Evolutionary conservation across 2,888 invertebrate genomes (phyloP).

Genomic region (Vesta saturnalis): DNA sequence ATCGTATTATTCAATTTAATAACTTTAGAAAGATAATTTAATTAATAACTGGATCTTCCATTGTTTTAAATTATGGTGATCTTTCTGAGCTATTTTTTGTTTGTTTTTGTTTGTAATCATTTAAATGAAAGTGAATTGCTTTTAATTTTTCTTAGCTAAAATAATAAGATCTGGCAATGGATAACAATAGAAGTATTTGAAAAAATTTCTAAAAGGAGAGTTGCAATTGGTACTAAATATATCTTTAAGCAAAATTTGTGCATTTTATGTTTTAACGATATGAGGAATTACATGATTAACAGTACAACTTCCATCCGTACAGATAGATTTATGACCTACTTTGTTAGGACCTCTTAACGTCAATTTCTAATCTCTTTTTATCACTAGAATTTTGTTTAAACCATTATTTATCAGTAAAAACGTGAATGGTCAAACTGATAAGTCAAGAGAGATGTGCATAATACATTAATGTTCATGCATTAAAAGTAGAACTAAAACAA

Average conservation of each 20-base stretch:
- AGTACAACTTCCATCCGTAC: background rate
- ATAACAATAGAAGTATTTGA: background rate
- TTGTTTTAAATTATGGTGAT: no score
- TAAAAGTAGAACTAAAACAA: slow-evolving; percentile 20
- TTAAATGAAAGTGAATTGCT: background rate
- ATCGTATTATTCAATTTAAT: no score
- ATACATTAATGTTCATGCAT: no score
- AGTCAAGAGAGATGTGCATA: no score
- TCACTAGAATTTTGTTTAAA: background rate
- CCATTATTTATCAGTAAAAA: background rate
- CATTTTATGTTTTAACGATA: background rate
- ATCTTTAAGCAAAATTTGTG: background rate
- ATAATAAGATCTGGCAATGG: background rate
- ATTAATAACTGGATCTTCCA: no score
- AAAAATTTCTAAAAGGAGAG: background rate
- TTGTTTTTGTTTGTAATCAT: background rate
- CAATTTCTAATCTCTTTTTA: background rate
- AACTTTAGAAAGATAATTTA: no score
- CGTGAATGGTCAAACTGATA: no score
- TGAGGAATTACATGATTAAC: background rate
- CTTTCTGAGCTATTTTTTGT: no score
- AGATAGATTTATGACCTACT: background rate
- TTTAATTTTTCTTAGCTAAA: no score
- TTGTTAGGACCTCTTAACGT: background rate
- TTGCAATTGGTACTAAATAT: background rate